Percentiles rank a stretch among this genome's conserved stretches.
phyloP scores from a whole-genome alignment of 1,140 invertebrate species.

The Venturia canescens region DNA sequence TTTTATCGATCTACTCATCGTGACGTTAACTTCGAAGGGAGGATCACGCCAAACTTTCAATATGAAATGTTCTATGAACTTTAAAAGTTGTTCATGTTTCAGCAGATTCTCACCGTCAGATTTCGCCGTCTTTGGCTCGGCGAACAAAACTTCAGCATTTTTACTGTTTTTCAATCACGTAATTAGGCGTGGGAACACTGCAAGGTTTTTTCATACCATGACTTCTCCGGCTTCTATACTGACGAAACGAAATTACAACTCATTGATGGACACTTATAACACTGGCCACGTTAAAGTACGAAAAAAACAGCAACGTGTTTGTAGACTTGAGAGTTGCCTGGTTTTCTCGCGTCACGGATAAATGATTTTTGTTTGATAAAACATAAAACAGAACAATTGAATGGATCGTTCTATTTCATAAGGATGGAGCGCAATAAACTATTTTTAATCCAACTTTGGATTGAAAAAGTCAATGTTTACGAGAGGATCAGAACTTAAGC shows the following conservation, averaged over 20 bases:
- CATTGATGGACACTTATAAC: background rate
- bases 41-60: too few species aligned
- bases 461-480: too few species aligned
- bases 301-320: background rate
- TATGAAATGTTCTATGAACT: background rate
- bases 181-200: background rate
- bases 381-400: too few species aligned
- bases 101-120: slow-evolving; percentile 74
- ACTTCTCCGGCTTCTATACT: background rate
- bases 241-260: background rate
- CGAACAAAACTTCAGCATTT: slow-evolving; percentile 84
- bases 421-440: too few species aligned
- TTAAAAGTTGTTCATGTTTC: background rate
- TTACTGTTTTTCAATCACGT: slow-evolving; percentile 50
- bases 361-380: too few species aligned
- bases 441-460: too few species aligned
- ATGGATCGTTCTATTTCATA: too few species aligned
- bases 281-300: background rate
- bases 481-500: too few species aligned
- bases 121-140: slow-evolving; percentile 79
- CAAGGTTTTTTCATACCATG: slow-evolving; percentile 14
- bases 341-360: too few species aligned
- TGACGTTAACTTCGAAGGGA: background rate
- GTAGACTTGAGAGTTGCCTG: background rate
- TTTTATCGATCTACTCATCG: too few species aligned